Evolutionary conservation across 2,888 invertebrate genomes (phyloP), one percentile per base, ranked within the genome.

Genomic region (Epicampocera succincta): DNA sequence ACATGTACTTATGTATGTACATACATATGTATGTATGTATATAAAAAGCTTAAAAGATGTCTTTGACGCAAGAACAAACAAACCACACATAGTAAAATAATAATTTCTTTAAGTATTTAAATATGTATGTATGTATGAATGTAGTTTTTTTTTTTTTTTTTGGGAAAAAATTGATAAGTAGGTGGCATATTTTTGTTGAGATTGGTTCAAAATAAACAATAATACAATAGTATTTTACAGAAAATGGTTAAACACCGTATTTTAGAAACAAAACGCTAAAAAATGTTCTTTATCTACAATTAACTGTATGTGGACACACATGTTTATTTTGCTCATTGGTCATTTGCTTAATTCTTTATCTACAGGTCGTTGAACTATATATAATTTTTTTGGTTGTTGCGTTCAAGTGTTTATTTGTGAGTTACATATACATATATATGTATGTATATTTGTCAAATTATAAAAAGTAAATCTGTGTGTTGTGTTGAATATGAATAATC

Each of bases 271-370:
- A 40, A n/a, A 60, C 60, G 42, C 15, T 40, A 33, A 33, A 8
- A 9, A 44, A 25, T 61, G 25, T 46, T 54, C 54, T 63, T 73
- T 63, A 73, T 63, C 52, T 72, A 50, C 71, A 33, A 71, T 15
- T 21, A 38, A 9, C 33, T 9, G 33, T 33, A 33, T 33, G 9
- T 9, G 9, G 3, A 33, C 33, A 33, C 8, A 33, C 33, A 9
- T 8, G 9, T 33, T 33, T 40, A 21, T 17, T 38, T 65, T 0
- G 25, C 17, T 72, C 21, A 33, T 38, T 48, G 17, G 33, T 17
- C 40, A 58, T 61, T 74, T 74, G 29, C 40, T 74, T 74, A 79
- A 73, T 79, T 60, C 66, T 73, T 79, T 66, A 73, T 79, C 72
- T 66, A 40, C 50, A 66, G 78, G 66, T 79, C 78, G 61, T 40